Percentiles rank a stretch among this genome's conserved stretches.
Evolutionary conservation across 2,797 vertebrate genomes (phyloP).

Genomic region (Leucoraja ocellata): DNA sequence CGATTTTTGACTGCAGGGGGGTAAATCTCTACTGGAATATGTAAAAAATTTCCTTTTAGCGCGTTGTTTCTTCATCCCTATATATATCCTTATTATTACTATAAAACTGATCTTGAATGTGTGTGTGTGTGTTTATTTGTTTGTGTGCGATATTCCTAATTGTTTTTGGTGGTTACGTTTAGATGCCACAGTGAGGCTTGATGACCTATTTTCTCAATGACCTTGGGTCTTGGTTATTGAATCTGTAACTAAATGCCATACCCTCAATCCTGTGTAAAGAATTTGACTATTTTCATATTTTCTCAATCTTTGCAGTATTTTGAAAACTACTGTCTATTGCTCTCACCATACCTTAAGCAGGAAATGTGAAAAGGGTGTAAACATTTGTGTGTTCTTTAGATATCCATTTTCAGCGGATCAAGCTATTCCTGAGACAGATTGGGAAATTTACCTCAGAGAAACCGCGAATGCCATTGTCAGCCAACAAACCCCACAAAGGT

Average conservation of each 20-base stretch:
- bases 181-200: neutral
- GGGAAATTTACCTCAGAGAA: slow-evolving; percentile 90
- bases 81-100: no score
- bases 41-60: no score
- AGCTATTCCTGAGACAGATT: slow-evolving; percentile 85
- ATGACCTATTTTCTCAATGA: neutral
- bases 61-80: no score
- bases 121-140: no score
- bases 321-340: neutral
- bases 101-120: no score
- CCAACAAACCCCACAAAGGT: slow-evolving; percentile 91
- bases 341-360: no score
- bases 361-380: neutral
- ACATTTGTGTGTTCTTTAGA: slow-evolving; percentile 51
- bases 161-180: neutral
- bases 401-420: slow-evolving; percentile 88
- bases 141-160: neutral
- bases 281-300: neutral
- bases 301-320: neutral
- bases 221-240: neutral
- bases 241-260: neutral
- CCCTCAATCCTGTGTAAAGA: neutral
- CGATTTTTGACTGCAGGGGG: no score
- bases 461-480: slow-evolving; percentile 86
- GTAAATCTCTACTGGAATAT: no score